Conservation (phyloP, 2,797 vertebrate species). For the Morelia viridis region DNA sequence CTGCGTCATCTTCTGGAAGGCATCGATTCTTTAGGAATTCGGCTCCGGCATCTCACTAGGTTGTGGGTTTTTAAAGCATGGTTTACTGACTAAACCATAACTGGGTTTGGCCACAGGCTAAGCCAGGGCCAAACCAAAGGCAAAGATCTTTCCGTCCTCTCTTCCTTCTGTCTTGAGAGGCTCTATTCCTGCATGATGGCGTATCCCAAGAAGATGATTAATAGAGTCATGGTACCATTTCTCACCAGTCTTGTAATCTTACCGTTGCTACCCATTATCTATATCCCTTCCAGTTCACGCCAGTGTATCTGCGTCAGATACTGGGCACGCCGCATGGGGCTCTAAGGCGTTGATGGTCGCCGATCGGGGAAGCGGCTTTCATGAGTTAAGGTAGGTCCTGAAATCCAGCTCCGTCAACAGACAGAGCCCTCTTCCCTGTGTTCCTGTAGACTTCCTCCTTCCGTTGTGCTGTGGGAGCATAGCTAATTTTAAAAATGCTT, state of each 20-base stretch:
- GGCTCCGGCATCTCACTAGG: no score
- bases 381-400: not conserved
- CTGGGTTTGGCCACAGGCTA: no score
- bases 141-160: no score
- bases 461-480: not conserved
- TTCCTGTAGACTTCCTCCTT: not conserved
- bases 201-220: not conserved
- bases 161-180: not conserved
- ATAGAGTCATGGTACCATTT: accelerated
- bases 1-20: not conserved
- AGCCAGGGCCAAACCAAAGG: no score
- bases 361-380: not conserved
- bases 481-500: slow-evolving; percentile 35
- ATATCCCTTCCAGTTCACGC: not conserved
- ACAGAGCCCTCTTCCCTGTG: not conserved
- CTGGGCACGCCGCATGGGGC: no score
- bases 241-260: not conserved
- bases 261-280: no score
- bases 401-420: not conserved
- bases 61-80: no score
- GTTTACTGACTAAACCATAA: no score
- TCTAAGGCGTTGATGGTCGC: not conserved
- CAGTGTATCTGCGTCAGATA: not conserved
- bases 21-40: no score
- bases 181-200: not conserved